Evolutionary conservation across 2,113 vertebrate genomes (phyloP), one percentile per base, ranked within the genome.

Genomic region (Gadus macrocephalus): DNA sequence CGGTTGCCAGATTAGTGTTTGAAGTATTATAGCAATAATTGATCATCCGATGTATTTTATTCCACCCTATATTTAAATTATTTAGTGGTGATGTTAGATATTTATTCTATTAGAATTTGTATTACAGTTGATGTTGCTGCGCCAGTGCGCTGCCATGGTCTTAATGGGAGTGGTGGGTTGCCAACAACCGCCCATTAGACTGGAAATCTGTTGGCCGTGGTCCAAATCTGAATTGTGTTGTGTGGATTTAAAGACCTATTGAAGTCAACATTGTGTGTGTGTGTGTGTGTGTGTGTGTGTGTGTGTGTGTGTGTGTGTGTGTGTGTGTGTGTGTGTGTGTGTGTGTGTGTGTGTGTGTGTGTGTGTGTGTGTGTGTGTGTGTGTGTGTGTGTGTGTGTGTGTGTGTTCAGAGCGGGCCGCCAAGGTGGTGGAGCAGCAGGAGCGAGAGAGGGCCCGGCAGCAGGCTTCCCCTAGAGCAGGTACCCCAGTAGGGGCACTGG

Each of bases 371-470:
- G 42, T 89, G 62, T 94, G 0, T 35, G 38, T 22, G 60, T 28
- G 0, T 35, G 38, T 22, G 60, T 28, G 28, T 64, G 17, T 75
- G 67, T 69, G 25, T 28, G 0, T 35, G 38, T 22, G 60, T 28
- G 28, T 64, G 17, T 75, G 67, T 69, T 81, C 94, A 99, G 97
- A 99, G 89, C 95, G 97, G 81, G 97, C 97, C 90, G 97, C 97
- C 88, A 98, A 97, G 92, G 95, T 98, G 88, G 97, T 98, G 91
- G 97, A 99, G 90, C 95, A 97, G 82, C 97, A 99, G 90, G 97
- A 99, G 87, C 94, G 96, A 73, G 97, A 99, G 76, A 94, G 97
- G 89, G 95, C 94, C 85, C 96, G 96, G 90, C 94, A 95, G 92
- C 90, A 91, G 83, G 94, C 92, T 77, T 98, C 97, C 90, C 97